Conservation (phyloP, 2,888 invertebrate genomes). For the Metalampra italica region DNA sequence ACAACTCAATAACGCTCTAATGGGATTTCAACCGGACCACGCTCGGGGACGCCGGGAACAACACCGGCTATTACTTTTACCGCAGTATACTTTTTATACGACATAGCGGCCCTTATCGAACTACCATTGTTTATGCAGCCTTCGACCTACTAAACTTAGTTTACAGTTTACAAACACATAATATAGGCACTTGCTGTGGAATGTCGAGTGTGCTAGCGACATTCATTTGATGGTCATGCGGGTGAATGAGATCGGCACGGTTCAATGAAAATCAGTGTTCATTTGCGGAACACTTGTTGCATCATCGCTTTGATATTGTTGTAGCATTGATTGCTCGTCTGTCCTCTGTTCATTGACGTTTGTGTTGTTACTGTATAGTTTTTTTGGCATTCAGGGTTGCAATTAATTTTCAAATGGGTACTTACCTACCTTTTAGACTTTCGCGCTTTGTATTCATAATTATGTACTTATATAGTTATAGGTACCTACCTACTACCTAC, state of each 20-base stretch:
- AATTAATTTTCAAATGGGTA: too few species aligned
- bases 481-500: too few species aligned
- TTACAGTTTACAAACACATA: constrained; percentile 3
- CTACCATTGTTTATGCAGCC: constrained; percentile 43
- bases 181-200: not conserved
- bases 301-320: constrained; percentile 22
- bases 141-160: constrained; percentile 38
- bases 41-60: constrained; percentile 61
- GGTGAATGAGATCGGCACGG: constrained; percentile 1
- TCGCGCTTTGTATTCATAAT: too few species aligned
- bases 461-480: too few species aligned
- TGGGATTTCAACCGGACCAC: constrained; percentile 63
- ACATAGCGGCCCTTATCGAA: constrained; percentile 37
- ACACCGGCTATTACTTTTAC: constrained; percentile 40
- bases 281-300: constrained; percentile 29
- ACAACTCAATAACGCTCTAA: constrained; percentile 71
- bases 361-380: too few species aligned
- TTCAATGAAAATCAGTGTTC: constrained; percentile 34
- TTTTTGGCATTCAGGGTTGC: too few species aligned
- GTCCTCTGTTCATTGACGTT: not conserved
- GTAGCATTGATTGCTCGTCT: constrained; percentile 27
- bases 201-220: not conserved
- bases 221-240: not conserved
- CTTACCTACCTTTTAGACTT: too few species aligned
- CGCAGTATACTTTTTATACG: constrained; percentile 18